Evolutionary conservation across 2,888 invertebrate genomes (phyloP), one percentile per base, ranked within the genome.

Genomic region (Stenoptilia bipunctidactyla): DNA sequence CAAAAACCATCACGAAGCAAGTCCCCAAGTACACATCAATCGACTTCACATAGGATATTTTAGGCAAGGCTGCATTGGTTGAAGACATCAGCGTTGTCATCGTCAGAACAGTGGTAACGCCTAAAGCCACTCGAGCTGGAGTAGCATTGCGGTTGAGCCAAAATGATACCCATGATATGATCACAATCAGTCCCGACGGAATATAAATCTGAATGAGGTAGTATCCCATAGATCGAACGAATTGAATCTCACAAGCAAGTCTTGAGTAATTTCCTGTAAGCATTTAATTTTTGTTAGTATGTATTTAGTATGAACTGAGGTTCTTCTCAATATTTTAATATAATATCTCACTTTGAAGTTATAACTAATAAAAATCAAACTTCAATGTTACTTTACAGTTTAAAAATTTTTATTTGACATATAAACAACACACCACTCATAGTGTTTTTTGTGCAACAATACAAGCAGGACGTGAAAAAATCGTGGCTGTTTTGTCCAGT

Each of bases 1-100:
- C 97, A 88, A 97, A 97, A 71, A 97, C 97, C 97, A 97, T 97
- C 74, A 97, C 95, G 93, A 97, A 97, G 87, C 96, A 97, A 66
- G 96, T 97, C 66, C 96, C 96, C 85, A 97, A 87, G 85, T 96
- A 97, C 61, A 97, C 96, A 85, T 97, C 97, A 79, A 97, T 97
- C 59, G 95, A 95, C 83, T 97, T 97, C 80, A 97, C 96, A 86
- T 97, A 97, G 52, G 96, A 96, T 70, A 97, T 97, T 87, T 98
- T 96, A 58, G 98, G 98, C 77, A 99, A 89, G 60, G 95, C 95
- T 55, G 96, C 95, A 75, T 96, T 96, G 58, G 96, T 96, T 61
- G 95, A 96, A 59, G 96, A 96, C 96, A 97, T 96, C 60, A 96
- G 90, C 54, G 97, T 97, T 61, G 97, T 97, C 96, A 97, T 97